Base-by-base conservation (phyloP, 2,113 vertebrate species). In the Scomber japonicus region DNA sequence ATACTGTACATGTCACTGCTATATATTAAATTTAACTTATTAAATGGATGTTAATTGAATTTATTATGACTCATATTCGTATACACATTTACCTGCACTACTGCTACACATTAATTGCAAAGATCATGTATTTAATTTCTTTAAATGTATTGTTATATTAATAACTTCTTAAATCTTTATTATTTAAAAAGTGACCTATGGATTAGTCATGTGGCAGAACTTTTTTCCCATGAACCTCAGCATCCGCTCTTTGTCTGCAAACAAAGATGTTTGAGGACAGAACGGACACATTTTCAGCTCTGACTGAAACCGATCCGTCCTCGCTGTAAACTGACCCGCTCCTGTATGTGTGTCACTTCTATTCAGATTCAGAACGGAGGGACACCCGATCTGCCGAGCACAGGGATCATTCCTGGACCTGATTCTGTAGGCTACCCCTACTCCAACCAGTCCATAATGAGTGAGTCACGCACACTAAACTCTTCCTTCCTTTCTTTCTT, bases 351-450 rank as follows among this genome's bases (percentile, higher is more conserved):
- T 68, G 10, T 50, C 31, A 0, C 31, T n/a, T 81, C 19, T n/a
- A 2, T 40, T 40, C 27, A 99, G 97, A 97, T 98, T 84, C 94
- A 98, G 88, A 99, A 99, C 7, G 98, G 97, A 83, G 96, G 97
- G 76, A 97, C 97, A 70, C 96, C 97, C 21, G 98, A 99, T 61
- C 94, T 98, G 90, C 95, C 96, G 24, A 96, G 95, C 75, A 94
- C 95, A 11, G 97, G 96, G 74, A 88, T 97, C 62, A 89, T 96
- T 4, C 93, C 97, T n/a, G 97, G 97, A 51, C 97, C 97, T 1
- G 98, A 99, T 70, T 98, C 95, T n/a, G 96, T 97, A 9, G 97
- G 97, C 40, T 99, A 98, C 84, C 97, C 97, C 0, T 99, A 98
- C 92, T 97, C 98, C 85, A 98, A 95, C 90, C 97, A 97, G 91